Evolutionary conservation across 1,140 invertebrate species (phyloP), one percentile per base, ranked within the genome.

Genomic region (Bombus breviceps): DNA sequence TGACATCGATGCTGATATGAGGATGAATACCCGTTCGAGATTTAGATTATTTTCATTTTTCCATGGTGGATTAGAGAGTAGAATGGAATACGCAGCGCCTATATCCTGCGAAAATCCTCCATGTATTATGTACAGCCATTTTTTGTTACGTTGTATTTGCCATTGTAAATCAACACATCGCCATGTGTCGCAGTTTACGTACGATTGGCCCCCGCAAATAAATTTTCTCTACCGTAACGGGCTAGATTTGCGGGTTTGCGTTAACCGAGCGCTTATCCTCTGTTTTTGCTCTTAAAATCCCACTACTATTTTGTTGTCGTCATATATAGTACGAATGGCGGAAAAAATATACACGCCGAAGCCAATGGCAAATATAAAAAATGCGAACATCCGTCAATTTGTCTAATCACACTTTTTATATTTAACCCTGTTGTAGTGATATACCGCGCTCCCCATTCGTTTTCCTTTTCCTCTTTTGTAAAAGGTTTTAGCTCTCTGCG

Each of bases 161-260:
- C 71, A 18, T 72, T 72, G 39, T 72, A 43, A 72, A 43, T 72
- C 37, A 41, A 71, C 69, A 28, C 69, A 37, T 71, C 28, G 34
- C 71, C 13, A 41, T 43, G 28, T 39, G 39, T 43, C 39, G 39
- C 71, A 72, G 71, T 72, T 43, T n/a, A 28, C 71, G 39, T n/a
- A 37, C 28, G 39, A 43, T n/a, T 72, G 39, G 39, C 13, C 12
- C 13, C 15, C 39, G 28, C 28, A 43, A 43, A 72, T 72, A 72
- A 72, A 72, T 43, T 72, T 28, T 43, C 39, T 18, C 10, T n/a
- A 43, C 5, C 13, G 69, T 43, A 41, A 39, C 34, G 4, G 28
- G 1, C 1, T n/a, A 43, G 71, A 72, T 72, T 43, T 32, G 71
- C 71, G 39, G 71, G 39, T 15, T 2, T 34, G 37, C 18, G 69